A percentile compares a stretch with the other conserved stretches of the same genome.
Conservation (phyloP, 2,113 vertebrate species). For the Istiophorus platypterus region DNA sequence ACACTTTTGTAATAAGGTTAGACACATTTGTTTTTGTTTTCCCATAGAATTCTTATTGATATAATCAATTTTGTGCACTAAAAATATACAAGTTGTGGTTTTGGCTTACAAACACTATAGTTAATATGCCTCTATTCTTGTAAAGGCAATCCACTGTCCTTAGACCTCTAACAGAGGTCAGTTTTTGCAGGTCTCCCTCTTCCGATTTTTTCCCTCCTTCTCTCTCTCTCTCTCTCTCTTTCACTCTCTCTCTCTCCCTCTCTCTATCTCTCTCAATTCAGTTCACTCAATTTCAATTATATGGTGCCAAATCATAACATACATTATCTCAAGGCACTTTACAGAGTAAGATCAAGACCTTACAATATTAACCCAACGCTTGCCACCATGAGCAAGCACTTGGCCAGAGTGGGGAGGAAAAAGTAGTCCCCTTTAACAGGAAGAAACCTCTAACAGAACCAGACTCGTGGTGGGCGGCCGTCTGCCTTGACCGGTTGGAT, state of each 20-base stretch:
- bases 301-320: no score
- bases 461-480: no score
- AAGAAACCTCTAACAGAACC: no score
- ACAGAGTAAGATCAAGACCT: no score
- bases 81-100: neutral
- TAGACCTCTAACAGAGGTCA: constrained; percentile 53
- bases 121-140: constrained; percentile 31
- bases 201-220: neutral
- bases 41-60: neutral
- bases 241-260: neutral
- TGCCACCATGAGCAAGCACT: no score
- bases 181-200: constrained; percentile 28
- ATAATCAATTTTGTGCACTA: neutral
- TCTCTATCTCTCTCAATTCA: no score
- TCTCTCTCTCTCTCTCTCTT: neutral
- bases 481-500: no score
- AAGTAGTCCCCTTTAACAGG: no score
- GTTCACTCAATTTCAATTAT: no score
- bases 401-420: no score
- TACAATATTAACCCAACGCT: no score
- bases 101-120: constrained; percentile 1
- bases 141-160: constrained; percentile 49
- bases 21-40: neutral
- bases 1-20: neutral
- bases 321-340: no score